Conservation (phyloP, 2,113 vertebrate genomes). For the Piprites chloris region DNA sequence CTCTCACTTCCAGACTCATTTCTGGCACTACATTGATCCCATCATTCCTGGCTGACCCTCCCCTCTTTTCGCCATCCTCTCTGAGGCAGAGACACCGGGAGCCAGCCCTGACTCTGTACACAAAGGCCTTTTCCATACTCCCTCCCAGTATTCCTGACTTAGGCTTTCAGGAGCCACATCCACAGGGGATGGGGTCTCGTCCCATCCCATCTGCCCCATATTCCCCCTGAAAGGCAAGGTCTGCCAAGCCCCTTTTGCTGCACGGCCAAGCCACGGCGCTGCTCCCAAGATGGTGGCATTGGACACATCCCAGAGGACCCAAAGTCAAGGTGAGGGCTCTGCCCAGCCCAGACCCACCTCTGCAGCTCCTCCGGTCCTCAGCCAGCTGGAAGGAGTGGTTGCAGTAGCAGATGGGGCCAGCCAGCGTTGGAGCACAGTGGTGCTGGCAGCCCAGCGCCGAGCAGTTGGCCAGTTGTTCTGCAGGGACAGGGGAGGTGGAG, state of each 20-base stretch:
- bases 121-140: neutral
- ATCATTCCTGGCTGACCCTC: neutral
- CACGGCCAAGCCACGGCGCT: rapidly evolving
- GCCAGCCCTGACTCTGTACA: rapidly evolving
- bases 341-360: slow-evolving; percentile 74
- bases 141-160: neutral
- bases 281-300: rapidly evolving
- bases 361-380: slow-evolving; percentile 85
- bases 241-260: neutral
- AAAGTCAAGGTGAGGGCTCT: rapidly evolving
- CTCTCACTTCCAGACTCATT: neutral
- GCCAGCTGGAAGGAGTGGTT: slow-evolving; percentile 85
- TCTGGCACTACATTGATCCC: neutral
- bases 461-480: slow-evolving; percentile 82
- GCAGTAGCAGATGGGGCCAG: slow-evolving; percentile 88
- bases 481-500: neutral
- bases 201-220: rapidly evolving
- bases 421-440: slow-evolving; percentile 83
- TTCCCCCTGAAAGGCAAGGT: rapidly evolving
- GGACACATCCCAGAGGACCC: neutral
- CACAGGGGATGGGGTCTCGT: rapidly evolving
- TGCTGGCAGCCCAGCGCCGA: slow-evolving; percentile 80
- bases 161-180: neutral
- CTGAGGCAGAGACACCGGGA: rapidly evolving
- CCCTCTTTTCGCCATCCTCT: neutral